A percentile compares a stretch with the other conserved stretches of the same genome.
These are phyloP conservation scores for Andrena dorsata DNA, from an alignment of 2,888 invertebrate genomes.

Conservation along the genomic window DNA sequence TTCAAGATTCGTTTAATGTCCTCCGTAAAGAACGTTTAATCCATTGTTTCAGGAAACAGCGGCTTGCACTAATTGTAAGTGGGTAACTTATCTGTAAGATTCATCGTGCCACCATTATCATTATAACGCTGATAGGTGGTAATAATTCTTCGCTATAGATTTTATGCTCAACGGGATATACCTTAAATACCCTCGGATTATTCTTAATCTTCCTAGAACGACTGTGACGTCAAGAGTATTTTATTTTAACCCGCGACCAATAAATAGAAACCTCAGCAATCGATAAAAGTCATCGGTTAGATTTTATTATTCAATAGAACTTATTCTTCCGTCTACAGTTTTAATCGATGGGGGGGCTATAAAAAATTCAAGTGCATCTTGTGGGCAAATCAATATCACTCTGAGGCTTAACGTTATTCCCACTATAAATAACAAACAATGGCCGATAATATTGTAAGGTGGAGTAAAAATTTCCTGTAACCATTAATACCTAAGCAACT, in stretches of 20 bases:
- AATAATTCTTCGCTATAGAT: not conserved
- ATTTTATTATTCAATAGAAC: slow-evolving; percentile 17
- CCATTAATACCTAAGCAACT: too few relatives aligned
- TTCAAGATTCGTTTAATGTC: too few relatives aligned
- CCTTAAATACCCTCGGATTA: slow-evolving; percentile 14
- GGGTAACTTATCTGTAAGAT: too few relatives aligned
- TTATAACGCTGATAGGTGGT: not conserved
- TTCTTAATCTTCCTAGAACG: slow-evolving; percentile 1
- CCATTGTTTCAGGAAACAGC: too few relatives aligned
- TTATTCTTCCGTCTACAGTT: slow-evolving; percentile 1
- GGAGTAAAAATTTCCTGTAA: too few relatives aligned
- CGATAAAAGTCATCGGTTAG: not conserved
- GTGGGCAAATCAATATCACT: slow-evolving; percentile 4
- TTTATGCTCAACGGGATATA: too few relatives aligned
- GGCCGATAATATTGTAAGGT: not conserved
- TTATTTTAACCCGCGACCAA: slow-evolving; percentile 21
- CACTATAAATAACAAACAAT: slow-evolving; percentile 6
- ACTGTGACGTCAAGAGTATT: not conserved
- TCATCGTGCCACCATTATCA: too few relatives aligned
- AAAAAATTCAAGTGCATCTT: slow-evolving; percentile 13
- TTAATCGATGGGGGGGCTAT: slow-evolving; percentile 16
- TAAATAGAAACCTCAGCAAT: not conserved
- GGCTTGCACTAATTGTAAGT: too few relatives aligned
- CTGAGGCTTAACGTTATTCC: not conserved
- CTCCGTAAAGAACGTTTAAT: too few relatives aligned